Evolutionary conservation across 2,888 invertebrate genomes (phyloP), one percentile per base, ranked within the genome.

Genomic region (Scrobipalpa atriplicella): DNA sequence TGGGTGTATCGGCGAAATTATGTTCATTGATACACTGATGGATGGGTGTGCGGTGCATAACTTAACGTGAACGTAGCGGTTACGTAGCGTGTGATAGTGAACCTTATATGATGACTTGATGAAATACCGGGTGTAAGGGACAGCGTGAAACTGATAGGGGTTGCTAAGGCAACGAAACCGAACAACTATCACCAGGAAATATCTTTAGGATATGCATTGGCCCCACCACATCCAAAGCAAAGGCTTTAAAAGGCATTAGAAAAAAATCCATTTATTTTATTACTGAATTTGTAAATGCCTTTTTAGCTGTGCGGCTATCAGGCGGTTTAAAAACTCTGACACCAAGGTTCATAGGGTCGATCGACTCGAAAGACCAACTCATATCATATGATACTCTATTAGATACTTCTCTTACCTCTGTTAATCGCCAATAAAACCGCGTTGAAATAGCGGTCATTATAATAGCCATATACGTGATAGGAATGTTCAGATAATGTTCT

Each of bases 1-100:
- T 62, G 56, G 29, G 18, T 39, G 51, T n/a, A 66, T 66, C 43
- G 43, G 13, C 13, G 43, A 43, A 43, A 43, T 43, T 43, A 43
- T 43, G 43, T 43, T 43, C 43, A 43, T 43, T 43, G 43, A 43
- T 43, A 43, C 43, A 13, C 13, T 43, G 43, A 43, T 43, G 43
- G 43, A 43, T 43, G 43, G 39, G 43, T 13, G 43, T 13, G 43
- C 43, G 43, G 43, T 43, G 43, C 43, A 43, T 43, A 43, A 43
- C 43, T 43, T 43, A 43, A 43, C 43, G 43, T 43, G 13, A 13
- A 43, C 41, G 41, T 41, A 29, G 43, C 13, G 13, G 11, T 43
- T 43, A 13, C 13, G 43, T 43, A 43, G 13, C 43, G 11, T 43
- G 11, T 11, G 3, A 13, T 13, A 11, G 43, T 43, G 11, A 10